phyloP scores from a whole-genome alignment of 2,113 vertebrate genomes.

The Pteruthius melanotis region DNA sequence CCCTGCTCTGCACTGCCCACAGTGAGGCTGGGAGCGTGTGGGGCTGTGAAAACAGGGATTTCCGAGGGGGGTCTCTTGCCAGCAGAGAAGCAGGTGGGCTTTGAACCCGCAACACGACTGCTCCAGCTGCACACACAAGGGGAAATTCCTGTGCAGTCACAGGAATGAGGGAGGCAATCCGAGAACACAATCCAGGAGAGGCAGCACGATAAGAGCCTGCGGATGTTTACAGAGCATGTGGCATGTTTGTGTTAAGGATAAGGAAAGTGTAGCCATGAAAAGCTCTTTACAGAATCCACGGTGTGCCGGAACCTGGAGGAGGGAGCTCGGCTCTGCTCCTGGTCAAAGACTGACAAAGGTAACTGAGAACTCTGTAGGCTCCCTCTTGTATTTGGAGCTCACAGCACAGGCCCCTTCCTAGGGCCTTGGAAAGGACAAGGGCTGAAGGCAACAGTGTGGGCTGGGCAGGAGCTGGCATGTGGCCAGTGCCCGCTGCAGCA shows the following conservation, averaged over 20 bases:
- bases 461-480: accelerated
- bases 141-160: neutral
- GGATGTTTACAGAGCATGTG: neutral
- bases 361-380: neutral
- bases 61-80: neutral
- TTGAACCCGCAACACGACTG: accelerated
- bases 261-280: neutral
- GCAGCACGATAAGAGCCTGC: neutral
- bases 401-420: neutral
- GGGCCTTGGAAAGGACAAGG: neutral
- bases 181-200: neutral
- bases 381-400: neutral
- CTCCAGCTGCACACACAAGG: neutral
- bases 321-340: accelerated
- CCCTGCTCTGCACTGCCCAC: neutral
- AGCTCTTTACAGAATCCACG: neutral
- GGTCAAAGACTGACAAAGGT: accelerated
- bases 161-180: neutral
- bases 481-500: neutral
- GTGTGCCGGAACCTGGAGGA: neutral
- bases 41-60: neutral
- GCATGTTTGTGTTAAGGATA: neutral
- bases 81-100: neutral
- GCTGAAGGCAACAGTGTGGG: neutral
- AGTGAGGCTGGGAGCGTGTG: neutral